These are phyloP conservation scores for Carabus problematicus DNA, from an alignment of 2,888 invertebrate genomes.

Conservation along the genomic window DNA sequence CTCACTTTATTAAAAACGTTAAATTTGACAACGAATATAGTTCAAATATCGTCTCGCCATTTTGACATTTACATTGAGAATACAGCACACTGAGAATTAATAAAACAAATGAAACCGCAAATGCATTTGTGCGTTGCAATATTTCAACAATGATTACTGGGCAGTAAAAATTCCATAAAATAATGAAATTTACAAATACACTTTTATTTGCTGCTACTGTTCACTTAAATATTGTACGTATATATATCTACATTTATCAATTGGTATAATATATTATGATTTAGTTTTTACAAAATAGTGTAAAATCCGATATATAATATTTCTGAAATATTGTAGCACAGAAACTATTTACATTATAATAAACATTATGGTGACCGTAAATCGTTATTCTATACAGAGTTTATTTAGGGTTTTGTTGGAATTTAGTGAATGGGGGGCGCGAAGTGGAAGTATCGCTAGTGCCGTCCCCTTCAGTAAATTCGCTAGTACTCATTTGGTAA, in stretches of 20 bases:
- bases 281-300: no score
- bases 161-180: constrained; percentile 16
- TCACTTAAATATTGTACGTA: no score
- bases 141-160: constrained; percentile 21
- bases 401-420: no score
- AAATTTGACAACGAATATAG: constrained; percentile 24
- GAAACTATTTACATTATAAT: no score
- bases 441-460: no score
- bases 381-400: background rate
- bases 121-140: constrained; percentile 37
- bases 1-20: constrained; percentile 25
- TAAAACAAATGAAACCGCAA: constrained; percentile 14
- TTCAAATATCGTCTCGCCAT: constrained; percentile 14
- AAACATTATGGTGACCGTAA: no score
- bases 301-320: background rate
- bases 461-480: no score
- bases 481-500: no score
- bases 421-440: background rate
- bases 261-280: no score
- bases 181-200: no score
- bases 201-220: no score
- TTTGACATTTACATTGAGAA: constrained; percentile 3
- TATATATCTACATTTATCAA: no score
- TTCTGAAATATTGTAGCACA: background rate
- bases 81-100: constrained; percentile 2